These are phyloP conservation scores for Steromphala cineraria DNA, from an alignment of 2,888 invertebrate genomes.

Conservation along the genomic window DNA sequence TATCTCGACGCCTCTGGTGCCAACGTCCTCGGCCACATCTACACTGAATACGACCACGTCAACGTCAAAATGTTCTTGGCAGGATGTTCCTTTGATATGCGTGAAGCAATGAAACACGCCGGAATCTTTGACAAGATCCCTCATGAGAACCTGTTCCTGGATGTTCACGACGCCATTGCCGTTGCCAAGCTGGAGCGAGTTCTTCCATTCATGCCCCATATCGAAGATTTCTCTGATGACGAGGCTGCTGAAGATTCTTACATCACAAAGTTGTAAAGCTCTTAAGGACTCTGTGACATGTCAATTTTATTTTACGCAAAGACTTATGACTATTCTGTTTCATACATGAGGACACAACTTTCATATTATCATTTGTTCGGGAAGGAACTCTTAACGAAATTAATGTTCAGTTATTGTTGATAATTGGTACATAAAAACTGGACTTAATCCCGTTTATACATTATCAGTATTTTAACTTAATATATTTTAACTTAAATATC, in stretches of 20 bases:
- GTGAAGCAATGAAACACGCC: conserved; percentile 59
- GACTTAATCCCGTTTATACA: too few species aligned
- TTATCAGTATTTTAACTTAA: too few species aligned
- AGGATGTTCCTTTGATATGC: conserved; percentile 53
- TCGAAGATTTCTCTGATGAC: conserved; percentile 63
- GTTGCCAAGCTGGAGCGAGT: conserved; percentile 56
- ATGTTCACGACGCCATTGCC: conserved; percentile 58
- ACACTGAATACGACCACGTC: conserved; percentile 63
- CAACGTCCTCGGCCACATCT: conserved; percentile 64
- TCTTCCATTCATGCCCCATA: conserved; percentile 43
- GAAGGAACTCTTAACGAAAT: too few species aligned
- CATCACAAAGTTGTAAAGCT: conserved; percentile 48
- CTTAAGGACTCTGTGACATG: too few species aligned
- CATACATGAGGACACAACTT: too few species aligned
- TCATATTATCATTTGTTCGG: too few species aligned
- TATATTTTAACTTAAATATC: too few species aligned
- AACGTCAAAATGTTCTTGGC: conserved; percentile 63
- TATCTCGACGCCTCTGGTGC: conserved; percentile 68
- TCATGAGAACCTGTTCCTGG: conserved; percentile 56
- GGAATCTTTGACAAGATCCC: conserved; percentile 62
- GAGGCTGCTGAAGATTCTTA: conserved; percentile 67
- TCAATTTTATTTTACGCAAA: too few species aligned
- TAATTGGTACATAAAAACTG: too few species aligned
- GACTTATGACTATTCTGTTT: too few species aligned
- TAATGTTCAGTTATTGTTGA: too few species aligned